Evolutionary conservation across 2,888 invertebrate genomes (phyloP).

Genomic region (Protodeltote pygarga): DNA sequence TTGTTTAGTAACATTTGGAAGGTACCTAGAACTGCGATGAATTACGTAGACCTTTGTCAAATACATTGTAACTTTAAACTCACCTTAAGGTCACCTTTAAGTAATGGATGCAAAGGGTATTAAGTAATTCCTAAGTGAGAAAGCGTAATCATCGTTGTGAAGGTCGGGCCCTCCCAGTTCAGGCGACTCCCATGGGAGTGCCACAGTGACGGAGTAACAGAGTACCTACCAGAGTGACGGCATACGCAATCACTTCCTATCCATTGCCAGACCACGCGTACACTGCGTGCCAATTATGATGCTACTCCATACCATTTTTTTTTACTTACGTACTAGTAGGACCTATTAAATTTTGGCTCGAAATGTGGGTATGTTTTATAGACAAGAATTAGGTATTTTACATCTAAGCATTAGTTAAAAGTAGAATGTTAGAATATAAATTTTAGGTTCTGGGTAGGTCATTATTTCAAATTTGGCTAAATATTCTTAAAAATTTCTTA

Average conservation of each 20-base stretch:
- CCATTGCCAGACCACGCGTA: conserved; percentile 23
- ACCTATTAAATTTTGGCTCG: too few species aligned
- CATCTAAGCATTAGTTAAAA: conserved; percentile 33
- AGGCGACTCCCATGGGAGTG: conserved; percentile 56
- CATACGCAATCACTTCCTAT: conserved; percentile 20
- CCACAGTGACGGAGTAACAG: conserved; percentile 25
- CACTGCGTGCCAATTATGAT: conserved; percentile 29
- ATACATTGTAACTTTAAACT: conserved; percentile 5
- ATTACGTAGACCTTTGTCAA: conserved; percentile 7
- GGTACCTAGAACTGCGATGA: conserved; percentile 15
- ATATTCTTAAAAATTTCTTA: conserved; percentile 3
- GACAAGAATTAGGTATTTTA: conserved; percentile 22
- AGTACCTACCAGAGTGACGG: conserved; percentile 18
- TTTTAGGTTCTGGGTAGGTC: conserved; percentile 6
- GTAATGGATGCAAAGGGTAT: conserved; percentile 38
- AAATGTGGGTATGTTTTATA: conserved; percentile 22
- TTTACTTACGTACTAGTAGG: conserved; percentile 38
- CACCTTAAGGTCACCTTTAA: conserved; percentile 46
- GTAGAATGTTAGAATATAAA: conserved; percentile 27
- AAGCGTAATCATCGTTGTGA: conserved; percentile 42
- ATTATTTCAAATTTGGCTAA: too few species aligned
- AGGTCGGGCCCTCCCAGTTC: conserved; percentile 53
- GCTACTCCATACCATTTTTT: conserved; percentile 22
- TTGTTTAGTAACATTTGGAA: conserved; percentile 23
- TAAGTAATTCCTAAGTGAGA: conserved; percentile 44